phyloP scores from a whole-genome alignment of 2,888 invertebrate species.

The Tridacna crocea region DNA sequence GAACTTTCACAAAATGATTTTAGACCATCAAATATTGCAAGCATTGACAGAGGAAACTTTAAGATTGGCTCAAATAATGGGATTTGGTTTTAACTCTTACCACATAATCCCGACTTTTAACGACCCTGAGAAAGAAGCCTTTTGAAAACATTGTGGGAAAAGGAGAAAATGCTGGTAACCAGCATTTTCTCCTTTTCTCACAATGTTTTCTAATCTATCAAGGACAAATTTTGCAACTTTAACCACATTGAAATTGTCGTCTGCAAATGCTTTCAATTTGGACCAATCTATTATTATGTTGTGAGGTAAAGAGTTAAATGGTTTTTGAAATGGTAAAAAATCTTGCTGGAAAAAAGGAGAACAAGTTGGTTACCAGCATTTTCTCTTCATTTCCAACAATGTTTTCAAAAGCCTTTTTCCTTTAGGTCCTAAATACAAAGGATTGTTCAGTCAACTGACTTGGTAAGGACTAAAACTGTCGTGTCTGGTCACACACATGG shows the following conservation, averaged over 20 bases:
- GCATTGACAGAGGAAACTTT: no score
- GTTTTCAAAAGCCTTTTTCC: background rate
- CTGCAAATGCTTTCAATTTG: background rate
- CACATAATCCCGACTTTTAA: background rate
- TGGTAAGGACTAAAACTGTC: constrained; percentile 31
- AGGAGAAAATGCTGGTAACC: background rate
- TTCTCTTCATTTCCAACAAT: background rate
- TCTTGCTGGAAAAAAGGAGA: background rate
- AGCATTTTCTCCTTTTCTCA: background rate
- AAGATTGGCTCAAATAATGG: no score
- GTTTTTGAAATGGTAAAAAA: background rate
- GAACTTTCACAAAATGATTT: background rate
- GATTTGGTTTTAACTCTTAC: background rate
- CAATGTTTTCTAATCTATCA: background rate
- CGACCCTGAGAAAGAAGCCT: background rate
- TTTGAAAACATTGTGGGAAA: background rate
- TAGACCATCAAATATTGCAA: no score
- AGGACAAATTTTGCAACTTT: background rate
- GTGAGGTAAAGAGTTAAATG: background rate
- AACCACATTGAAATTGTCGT: background rate
- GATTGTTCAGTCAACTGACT: background rate
- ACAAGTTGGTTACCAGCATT: background rate
- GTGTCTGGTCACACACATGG: constrained; percentile 80
- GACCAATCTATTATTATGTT: background rate
- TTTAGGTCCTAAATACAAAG: background rate